Conservation (phyloP, 2,797 vertebrate species). For the Syncerus caffer region DNA sequence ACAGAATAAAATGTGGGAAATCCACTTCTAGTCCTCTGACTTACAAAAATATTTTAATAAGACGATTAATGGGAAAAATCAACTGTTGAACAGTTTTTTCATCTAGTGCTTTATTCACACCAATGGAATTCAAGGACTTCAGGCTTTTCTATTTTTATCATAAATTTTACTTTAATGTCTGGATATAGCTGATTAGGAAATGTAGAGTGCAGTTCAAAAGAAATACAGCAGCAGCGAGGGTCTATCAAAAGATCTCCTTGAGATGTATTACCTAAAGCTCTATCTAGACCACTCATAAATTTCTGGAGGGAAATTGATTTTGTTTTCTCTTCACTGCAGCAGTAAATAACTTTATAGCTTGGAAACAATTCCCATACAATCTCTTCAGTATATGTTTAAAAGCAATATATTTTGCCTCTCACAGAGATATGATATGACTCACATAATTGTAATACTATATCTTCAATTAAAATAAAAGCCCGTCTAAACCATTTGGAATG, state of each 20-base stretch:
- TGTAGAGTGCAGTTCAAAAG: conserved; percentile 43
- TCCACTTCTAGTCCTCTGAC: background rate
- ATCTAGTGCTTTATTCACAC: conserved; percentile 16
- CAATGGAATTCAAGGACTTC: background rate
- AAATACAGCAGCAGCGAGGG: conserved; percentile 19
- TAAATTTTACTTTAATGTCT: conserved; percentile 59
- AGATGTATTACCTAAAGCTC: conserved; percentile 50
- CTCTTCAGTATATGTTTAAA: background rate
- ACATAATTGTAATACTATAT: background rate
- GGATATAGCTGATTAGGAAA: conserved; percentile 41
- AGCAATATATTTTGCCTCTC: conserved; percentile 16
- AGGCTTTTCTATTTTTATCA: conserved; percentile 33
- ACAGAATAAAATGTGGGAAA: conserved; percentile 1
- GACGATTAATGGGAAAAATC: background rate
- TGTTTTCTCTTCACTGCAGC: conserved; percentile 38
- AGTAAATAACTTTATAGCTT: conserved; percentile 59
- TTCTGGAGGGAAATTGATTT: conserved; percentile 65
- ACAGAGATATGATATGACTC: background rate
- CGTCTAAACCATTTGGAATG: background rate
- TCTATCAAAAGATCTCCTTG: conserved; percentile 36
- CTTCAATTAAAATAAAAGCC: conserved; percentile 43
- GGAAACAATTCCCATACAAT: conserved; percentile 61
- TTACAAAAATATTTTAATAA: conserved; percentile 16
- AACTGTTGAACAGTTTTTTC: background rate
- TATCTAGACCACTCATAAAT: conserved; percentile 52